Percentiles rank a stretch among this genome's conserved stretches.
phyloP scores from a whole-genome alignment of 2,113 vertebrate species.

The Lethenteron camtschaticum region DNA sequence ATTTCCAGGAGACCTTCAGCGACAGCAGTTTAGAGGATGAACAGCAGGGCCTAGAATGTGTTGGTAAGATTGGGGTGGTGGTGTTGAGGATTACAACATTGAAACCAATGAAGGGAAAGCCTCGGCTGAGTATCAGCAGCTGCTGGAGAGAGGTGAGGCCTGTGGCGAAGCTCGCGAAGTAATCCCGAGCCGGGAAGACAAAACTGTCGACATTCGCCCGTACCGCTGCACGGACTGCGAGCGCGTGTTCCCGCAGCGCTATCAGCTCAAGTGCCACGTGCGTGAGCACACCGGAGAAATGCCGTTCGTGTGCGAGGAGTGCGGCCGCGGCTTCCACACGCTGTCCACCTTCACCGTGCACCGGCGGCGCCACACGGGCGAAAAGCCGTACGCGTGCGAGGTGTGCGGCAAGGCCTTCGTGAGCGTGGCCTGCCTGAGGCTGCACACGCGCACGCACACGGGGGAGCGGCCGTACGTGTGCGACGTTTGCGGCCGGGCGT shows the following conservation, averaged over 20 bases:
- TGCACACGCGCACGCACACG: constrained; percentile 16
- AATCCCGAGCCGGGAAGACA: too few species aligned
- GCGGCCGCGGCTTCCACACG: constrained; percentile 13
- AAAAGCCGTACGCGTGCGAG: constrained; percentile 14
- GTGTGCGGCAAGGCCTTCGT: constrained; percentile 19
- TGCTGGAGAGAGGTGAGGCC: too few species aligned
- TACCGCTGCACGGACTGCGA: constrained; percentile 4
- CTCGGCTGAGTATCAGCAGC: too few species aligned
- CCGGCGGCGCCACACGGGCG: constrained; percentile 10
- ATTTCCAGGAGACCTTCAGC: too few species aligned
- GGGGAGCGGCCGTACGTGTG: constrained; percentile 8
- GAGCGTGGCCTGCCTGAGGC: constrained; percentile 17
- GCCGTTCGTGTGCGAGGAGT: constrained; percentile 12
- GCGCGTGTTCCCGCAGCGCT: neutral
- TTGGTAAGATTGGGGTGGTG: too few species aligned
- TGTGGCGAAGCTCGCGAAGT: too few species aligned
- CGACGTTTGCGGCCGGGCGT: constrained; percentile 10
- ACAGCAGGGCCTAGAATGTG: too few species aligned
- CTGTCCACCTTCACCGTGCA: constrained; percentile 12
- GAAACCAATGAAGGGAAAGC: too few species aligned
- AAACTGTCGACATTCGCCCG: neutral
- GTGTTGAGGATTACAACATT: too few species aligned
- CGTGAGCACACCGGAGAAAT: constrained; percentile 12
- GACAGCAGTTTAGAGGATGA: too few species aligned
- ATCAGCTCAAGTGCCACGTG: constrained; percentile 9